Evolutionary conservation across 2,113 vertebrate species (phyloP).

Genomic region (Grus americana): DNA sequence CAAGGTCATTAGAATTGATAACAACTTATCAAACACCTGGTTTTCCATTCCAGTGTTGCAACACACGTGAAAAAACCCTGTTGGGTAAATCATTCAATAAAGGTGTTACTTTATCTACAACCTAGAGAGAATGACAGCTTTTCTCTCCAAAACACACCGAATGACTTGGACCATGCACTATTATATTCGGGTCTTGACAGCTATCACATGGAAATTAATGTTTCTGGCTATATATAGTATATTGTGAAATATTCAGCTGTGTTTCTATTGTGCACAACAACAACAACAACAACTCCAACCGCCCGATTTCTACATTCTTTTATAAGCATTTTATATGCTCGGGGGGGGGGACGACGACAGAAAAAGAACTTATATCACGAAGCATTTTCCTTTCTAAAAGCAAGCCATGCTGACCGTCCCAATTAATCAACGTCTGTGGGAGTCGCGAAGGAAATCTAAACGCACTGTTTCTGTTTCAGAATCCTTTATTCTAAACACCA

Average conservation of each 20-base stretch:
- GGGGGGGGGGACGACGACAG: not conserved
- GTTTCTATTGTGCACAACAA: constrained; percentile 27
- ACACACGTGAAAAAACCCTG: not conserved
- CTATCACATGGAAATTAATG: constrained; percentile 29
- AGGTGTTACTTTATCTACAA: not conserved
- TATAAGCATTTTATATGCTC: constrained; percentile 49
- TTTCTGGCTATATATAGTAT: constrained; percentile 8
- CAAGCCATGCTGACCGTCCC: constrained; percentile 60
- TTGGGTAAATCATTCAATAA: not conserved
- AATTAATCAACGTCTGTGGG: constrained; percentile 77
- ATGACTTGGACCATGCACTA: not conserved
- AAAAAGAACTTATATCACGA: constrained; percentile 67
- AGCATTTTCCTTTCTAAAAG: constrained; percentile 52
- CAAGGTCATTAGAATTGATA: not conserved
- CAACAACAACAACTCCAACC: constrained; percentile 20
- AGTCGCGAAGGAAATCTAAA: constrained; percentile 45
- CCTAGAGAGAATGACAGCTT: not conserved
- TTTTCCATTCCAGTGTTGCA: not conserved
- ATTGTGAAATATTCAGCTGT: constrained; percentile 4
- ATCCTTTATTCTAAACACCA: constrained; percentile 34
- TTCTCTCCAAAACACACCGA: not conserved
- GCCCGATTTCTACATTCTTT: constrained; percentile 37
- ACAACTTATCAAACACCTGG: not conserved
- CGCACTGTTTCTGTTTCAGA: constrained; percentile 30
- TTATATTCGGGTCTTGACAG: not conserved